These are phyloP conservation scores for Nomada hirtipes DNA, from an alignment of 2,888 invertebrate species.

Conservation along the genomic window DNA sequence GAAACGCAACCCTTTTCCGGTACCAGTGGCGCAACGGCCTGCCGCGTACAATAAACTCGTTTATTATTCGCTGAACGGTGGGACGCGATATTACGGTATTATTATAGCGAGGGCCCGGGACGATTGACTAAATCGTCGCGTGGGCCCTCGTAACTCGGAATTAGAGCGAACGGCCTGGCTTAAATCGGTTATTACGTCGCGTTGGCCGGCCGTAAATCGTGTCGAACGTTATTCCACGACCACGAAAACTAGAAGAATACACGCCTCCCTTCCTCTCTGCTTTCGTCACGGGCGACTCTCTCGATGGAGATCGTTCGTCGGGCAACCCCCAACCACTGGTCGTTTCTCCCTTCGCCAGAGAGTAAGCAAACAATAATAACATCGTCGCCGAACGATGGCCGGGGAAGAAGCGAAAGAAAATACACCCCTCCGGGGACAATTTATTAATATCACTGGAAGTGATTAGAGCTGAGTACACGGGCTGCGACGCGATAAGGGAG, in stretches of 20 bases:
- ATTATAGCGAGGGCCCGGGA: slow-evolving; percentile 65
- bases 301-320: slow-evolving; percentile 25
- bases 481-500: slow-evolving; percentile 47
- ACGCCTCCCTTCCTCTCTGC: slow-evolving; percentile 11
- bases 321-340: not conserved
- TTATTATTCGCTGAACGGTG: slow-evolving; percentile 67
- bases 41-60: slow-evolving; percentile 67
- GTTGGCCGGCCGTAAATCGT: slow-evolving; percentile 72
- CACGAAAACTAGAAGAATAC: slow-evolving; percentile 52
- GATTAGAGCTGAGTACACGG: slow-evolving; percentile 59
- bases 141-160: slow-evolving; percentile 74
- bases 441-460: slow-evolving; percentile 69
- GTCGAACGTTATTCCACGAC: slow-evolving; percentile 59
- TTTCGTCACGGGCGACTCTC: slow-evolving; percentile 21
- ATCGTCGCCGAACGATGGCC: slow-evolving; percentile 45
- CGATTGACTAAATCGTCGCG: slow-evolving; percentile 75
- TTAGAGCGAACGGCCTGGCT: slow-evolving; percentile 67
- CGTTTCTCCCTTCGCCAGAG: slow-evolving; percentile 2
- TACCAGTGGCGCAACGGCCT: slow-evolving; percentile 13
- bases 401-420: slow-evolving; percentile 57
- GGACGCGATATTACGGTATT: slow-evolving; percentile 71
- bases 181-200: slow-evolving; percentile 75
- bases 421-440: slow-evolving; percentile 55
- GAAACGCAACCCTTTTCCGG: slow-evolving; percentile 40
- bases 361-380: slow-evolving; percentile 71